phyloP scores from a whole-genome alignment of 2,113 vertebrate genomes.

The Nestor notabilis region DNA sequence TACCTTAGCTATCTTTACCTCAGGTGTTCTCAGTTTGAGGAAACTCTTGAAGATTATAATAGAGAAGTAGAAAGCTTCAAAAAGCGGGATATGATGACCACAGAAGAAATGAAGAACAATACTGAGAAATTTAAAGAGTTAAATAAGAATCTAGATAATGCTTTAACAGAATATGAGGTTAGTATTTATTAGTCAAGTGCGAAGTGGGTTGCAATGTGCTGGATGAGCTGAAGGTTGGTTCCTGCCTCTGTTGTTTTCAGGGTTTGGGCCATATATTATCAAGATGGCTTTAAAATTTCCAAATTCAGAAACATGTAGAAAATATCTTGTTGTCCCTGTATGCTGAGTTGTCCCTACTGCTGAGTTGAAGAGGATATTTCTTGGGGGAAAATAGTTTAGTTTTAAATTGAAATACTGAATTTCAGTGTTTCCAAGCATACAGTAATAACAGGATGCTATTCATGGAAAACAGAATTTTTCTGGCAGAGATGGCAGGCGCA shows the following conservation, averaged over 20 bases:
- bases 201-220: neutral
- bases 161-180: slow-evolving; percentile 84
- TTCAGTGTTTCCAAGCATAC: neutral
- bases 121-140: slow-evolving; percentile 79
- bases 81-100: slow-evolving; percentile 76
- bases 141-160: slow-evolving; percentile 76
- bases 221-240: neutral
- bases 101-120: slow-evolving; percentile 84
- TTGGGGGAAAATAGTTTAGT: neutral
- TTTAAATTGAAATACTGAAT: neutral
- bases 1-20: neutral
- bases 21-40: slow-evolving; percentile 80
- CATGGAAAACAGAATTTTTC: neutral
- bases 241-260: neutral
- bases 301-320: neutral
- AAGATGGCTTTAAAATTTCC: neutral
- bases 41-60: slow-evolving; percentile 70
- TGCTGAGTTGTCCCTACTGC: neutral
- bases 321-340: neutral
- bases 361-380: neutral
- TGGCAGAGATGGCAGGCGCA: neutral
- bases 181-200: neutral
- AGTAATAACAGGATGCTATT: neutral
- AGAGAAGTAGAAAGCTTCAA: slow-evolving; percentile 83
- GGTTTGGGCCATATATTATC: neutral